phyloP scores from a whole-genome alignment of 23 tunicate genomes.

The Pegea sp. region DNA sequence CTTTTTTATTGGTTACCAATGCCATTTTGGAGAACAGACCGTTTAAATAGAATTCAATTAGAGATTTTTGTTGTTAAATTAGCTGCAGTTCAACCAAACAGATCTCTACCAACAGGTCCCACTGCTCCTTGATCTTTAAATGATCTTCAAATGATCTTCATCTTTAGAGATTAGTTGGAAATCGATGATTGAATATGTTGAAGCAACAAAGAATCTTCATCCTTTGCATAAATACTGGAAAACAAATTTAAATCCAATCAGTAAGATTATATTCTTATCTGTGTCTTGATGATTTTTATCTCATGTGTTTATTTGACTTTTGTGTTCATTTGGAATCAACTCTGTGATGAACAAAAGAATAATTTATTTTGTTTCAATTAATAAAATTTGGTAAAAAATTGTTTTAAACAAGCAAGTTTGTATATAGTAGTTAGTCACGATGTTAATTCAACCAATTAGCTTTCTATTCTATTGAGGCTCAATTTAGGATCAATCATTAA shows the following conservation, averaged over 20 bases:
- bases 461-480: too few relatives aligned
- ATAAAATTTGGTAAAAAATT: not conserved
- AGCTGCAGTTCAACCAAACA: not conserved
- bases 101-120: too few relatives aligned
- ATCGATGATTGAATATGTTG: constrained; percentile 28
- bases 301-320: too few relatives aligned
- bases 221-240: constrained; percentile 30
- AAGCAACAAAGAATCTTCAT: constrained; percentile 5
- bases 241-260: constrained; percentile 17
- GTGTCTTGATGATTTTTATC: too few relatives aligned
- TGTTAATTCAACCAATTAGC: too few relatives aligned
- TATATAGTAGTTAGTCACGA: too few relatives aligned
- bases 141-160: too few relatives aligned
- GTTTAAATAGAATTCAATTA: not conserved
- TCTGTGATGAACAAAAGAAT: not conserved
- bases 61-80: not conserved
- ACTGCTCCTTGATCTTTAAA: too few relatives aligned
- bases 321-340: not conserved
- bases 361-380: not conserved
- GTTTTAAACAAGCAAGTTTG: not conserved
- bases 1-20: not conserved
- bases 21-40: not conserved
- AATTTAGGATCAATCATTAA: too few relatives aligned
- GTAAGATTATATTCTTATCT: constrained; percentile 21
- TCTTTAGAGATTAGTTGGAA: constrained; percentile 34